Conservation (phyloP, 2,797 vertebrate species). For the Tapirus indicus region DNA sequence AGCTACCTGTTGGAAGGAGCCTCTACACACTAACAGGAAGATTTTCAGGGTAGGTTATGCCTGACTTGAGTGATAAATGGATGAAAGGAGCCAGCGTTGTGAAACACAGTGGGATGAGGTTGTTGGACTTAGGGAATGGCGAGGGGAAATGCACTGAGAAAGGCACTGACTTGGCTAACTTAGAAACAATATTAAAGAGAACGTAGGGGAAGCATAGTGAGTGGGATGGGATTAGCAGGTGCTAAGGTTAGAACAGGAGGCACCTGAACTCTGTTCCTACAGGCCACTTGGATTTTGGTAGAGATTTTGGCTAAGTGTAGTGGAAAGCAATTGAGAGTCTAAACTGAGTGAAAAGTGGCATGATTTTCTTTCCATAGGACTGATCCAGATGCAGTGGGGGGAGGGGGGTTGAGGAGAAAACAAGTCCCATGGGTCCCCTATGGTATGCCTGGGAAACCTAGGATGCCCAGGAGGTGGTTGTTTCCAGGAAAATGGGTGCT, state of each 20-base stretch:
- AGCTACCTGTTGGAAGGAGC: background rate
- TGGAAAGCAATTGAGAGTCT: background rate
- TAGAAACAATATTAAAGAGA: background rate
- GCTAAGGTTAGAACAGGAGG: background rate
- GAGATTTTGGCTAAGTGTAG: background rate
- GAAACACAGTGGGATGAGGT: background rate
- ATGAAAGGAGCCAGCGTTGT: background rate
- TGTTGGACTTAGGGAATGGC: background rate
- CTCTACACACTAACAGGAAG: background rate
- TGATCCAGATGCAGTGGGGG: background rate
- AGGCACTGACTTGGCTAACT: background rate
- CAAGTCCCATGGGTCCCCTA: background rate
- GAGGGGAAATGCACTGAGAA: background rate
- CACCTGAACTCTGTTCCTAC: no score
- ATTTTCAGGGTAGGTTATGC: background rate
- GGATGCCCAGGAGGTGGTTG: background rate
- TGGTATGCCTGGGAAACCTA: background rate
- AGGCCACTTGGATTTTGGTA: background rate
- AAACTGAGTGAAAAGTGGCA: background rate
- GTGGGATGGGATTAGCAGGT: background rate
- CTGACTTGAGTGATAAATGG: background rate
- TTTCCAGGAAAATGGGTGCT: background rate
- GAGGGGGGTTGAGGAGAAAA: background rate
- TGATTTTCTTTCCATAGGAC: no score
- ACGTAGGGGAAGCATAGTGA: no score